These are phyloP conservation scores for Stylophora pistillata DNA, from an alignment of 64 coral and sea anemone genomes.

Conservation along the genomic window DNA sequence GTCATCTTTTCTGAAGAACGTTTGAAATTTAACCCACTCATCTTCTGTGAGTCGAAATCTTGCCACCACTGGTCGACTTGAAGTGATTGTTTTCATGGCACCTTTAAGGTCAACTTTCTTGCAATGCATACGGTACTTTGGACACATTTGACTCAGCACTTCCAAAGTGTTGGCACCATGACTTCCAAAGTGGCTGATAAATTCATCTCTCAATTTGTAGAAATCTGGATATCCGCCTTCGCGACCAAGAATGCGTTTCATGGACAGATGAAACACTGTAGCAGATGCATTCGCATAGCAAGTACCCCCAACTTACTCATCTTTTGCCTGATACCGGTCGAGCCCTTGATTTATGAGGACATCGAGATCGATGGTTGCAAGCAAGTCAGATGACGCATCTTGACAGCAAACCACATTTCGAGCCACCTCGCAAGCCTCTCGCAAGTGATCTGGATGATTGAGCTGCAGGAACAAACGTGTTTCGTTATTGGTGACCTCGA, in stretches of 20 bases:
- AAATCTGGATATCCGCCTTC: conserved; percentile 54
- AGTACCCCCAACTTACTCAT: neutral
- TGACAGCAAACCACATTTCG: neutral
- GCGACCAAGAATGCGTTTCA: conserved; percentile 37
- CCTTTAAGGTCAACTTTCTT: neutral
- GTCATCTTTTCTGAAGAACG: conserved; percentile 24
- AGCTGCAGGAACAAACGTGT: conserved; percentile 7
- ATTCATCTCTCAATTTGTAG: neutral
- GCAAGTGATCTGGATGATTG: conserved; percentile 7
- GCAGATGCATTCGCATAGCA: conserved; percentile 59
- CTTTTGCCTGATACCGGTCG: neutral
- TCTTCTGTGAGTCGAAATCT: conserved; percentile 27
- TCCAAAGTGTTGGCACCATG: neutral
- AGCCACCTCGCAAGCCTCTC: conserved; percentile 18
- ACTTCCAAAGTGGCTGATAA: neutral
- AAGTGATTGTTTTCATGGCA: conserved; percentile 37
- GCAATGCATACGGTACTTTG: conserved; percentile 36
- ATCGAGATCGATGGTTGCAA: conserved; percentile 14
- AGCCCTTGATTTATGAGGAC: conserved; percentile 1
- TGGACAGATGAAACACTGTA: conserved; percentile 39
- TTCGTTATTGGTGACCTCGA: conserved; percentile 5
- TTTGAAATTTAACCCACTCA: conserved; percentile 16
- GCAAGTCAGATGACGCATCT: neutral
- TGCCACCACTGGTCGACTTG: conserved; percentile 27
- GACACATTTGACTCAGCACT: conserved; percentile 24